Evolutionary conservation across 2,888 invertebrate species (phyloP).

Genomic region (Phyllotreta striolata): DNA sequence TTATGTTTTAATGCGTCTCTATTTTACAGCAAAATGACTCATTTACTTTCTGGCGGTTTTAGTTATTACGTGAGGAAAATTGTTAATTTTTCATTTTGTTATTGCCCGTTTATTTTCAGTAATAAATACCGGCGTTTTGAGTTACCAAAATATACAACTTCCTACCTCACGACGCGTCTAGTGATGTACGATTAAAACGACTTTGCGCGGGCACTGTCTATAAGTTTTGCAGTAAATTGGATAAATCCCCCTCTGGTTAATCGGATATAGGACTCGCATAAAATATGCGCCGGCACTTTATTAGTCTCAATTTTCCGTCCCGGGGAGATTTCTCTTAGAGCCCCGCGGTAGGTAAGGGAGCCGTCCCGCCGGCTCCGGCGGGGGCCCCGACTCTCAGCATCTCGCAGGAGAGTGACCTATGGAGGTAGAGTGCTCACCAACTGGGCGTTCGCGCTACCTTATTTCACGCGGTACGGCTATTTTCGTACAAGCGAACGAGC

Average conservation of each 20-base stretch:
- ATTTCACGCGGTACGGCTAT: background rate
- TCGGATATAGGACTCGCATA: conserved; percentile 45
- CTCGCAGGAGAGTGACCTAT: conserved; percentile 32
- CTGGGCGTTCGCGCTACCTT: conserved; percentile 31
- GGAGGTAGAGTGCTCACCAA: conserved; percentile 41
- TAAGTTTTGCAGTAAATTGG: conserved; percentile 1
- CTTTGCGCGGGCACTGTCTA: no score
- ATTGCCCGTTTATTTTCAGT: background rate
- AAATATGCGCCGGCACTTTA: conserved; percentile 60
- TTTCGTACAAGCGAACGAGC: no score
- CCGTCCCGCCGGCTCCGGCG: conserved; percentile 36
- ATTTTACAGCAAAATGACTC: conserved; percentile 16
- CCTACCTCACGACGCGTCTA: no score
- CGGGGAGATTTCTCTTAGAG: conserved; percentile 57
- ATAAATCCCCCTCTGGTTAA: conserved; percentile 24
- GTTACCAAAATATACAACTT: background rate
- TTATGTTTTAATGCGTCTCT: conserved; percentile 16
- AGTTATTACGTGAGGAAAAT: conserved; percentile 19
- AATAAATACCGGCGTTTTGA: background rate
- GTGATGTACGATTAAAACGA: no score
- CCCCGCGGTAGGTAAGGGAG: conserved; percentile 51
- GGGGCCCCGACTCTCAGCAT: conserved; percentile 30
- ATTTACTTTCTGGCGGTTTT: conserved; percentile 30
- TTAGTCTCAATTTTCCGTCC: conserved; percentile 61
- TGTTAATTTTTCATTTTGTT: conserved; percentile 5